Evolutionary conservation across 2,797 vertebrate species (phyloP), one percentile per base, ranked within the genome.

Genomic region (Cyprinella venusta): DNA sequence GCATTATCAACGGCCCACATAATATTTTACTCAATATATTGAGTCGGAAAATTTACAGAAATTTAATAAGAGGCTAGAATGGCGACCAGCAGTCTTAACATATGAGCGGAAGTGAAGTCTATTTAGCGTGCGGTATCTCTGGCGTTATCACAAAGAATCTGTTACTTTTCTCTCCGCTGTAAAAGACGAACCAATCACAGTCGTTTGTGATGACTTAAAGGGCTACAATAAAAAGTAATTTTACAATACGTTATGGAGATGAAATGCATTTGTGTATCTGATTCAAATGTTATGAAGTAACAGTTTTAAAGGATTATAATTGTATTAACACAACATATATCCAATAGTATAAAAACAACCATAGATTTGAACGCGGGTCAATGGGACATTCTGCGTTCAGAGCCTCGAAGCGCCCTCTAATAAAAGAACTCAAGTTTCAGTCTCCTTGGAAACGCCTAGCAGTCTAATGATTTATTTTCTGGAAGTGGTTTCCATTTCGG

Each of bases 401-500:
- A 77, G 56, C 38, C 59, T 63, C 24, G 3, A 45, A 5, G 40
- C 75, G 36, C 13, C 8, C 56, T 40, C 24, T 45, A 30, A 19
- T 75, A 59, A 18, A 42, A 38, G 0, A 54, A 19, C 30, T 40
- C 36, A 42, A 24, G 54, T 18, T 40, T 59, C 21, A 76, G 21
- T 40, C 8, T 76, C 33, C 15, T n/a, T 26, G 15, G 8, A 36
- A 76, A 76, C 21, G 33, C 50, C 21, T 68, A 12, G 48, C 30
- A 36, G 36, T 8, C 48, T 33, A 42, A 21, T n/a, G n/a, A 63
- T 63, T 36, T 4, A 15, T 42, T 69, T 68, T 76, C 33, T 76
- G 21, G 26, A 76, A 82, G 38, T 30, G 45, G 72, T 67, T 76
- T 59, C 21, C 30, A 64, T 70, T 69, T 71, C 68, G 67, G 56